Conservation (phyloP, 2,888 invertebrate species). For the Clepsis dumicolana region DNA sequence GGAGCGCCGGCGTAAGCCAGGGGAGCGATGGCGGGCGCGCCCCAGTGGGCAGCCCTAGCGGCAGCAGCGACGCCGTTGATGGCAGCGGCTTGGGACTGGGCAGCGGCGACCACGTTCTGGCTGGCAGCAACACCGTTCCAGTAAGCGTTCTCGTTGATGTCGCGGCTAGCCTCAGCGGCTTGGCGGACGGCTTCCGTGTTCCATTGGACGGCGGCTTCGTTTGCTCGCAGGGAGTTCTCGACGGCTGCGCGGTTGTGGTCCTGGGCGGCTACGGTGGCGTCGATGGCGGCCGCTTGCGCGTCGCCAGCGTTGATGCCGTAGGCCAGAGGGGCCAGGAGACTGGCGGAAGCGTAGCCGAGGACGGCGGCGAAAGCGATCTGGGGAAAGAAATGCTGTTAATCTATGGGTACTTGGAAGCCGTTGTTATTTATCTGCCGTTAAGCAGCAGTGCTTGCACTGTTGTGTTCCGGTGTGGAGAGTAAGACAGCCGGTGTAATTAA, state of each 20-base stretch:
- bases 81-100: slow-evolving; percentile 79
- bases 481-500: no score
- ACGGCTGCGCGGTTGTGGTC: slow-evolving; percentile 71
- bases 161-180: slow-evolving; percentile 72
- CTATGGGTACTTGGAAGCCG: no score
- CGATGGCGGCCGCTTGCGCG: slow-evolving; percentile 78
- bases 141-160: slow-evolving; percentile 78
- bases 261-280: slow-evolving; percentile 73
- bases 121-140: slow-evolving; percentile 76
- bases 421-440: no score
- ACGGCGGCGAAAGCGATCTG: slow-evolving; percentile 81
- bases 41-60: slow-evolving; percentile 56
- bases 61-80: slow-evolving; percentile 66
- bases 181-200: slow-evolving; percentile 73
- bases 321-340: slow-evolving; percentile 67
- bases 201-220: slow-evolving; percentile 71
- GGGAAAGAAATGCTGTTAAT: neutral
- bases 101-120: slow-evolving; percentile 78
- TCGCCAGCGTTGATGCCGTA: slow-evolving; percentile 76
- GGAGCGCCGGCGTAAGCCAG: slow-evolving; percentile 48
- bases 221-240: slow-evolving; percentile 72
- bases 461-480: no score
- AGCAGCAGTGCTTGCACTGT: no score
- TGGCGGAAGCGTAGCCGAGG: slow-evolving; percentile 82
- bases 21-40: slow-evolving; percentile 44